These are phyloP conservation scores for Fundulus diaphanus DNA, from an alignment of 2,797 vertebrate species.

Conservation along the genomic window DNA sequence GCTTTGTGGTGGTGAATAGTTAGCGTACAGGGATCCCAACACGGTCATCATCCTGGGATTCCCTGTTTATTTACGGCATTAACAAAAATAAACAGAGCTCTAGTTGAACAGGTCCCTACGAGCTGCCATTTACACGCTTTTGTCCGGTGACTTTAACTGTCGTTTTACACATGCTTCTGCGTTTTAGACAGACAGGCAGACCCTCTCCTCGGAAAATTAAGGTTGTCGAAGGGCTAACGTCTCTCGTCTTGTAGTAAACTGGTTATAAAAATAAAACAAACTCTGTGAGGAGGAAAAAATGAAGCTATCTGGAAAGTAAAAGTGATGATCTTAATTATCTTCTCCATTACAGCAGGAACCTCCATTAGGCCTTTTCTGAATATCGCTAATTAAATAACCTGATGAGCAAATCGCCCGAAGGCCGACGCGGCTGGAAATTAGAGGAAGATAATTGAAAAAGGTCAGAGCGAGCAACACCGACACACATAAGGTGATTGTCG, in stretches of 20 bases:
- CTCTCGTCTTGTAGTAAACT: background rate
- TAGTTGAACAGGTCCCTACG: background rate
- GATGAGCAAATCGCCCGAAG: constrained; percentile 5
- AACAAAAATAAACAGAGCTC: background rate
- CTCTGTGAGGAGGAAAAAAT: background rate
- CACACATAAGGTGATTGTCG: constrained; percentile 34
- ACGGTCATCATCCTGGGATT: constrained; percentile 56
- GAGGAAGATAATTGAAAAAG: constrained; percentile 4
- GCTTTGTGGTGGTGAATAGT: constrained; percentile 67
- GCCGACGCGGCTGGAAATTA: background rate
- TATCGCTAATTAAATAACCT: constrained; percentile 1
- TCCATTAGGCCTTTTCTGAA: background rate
- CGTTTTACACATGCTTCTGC: no score
- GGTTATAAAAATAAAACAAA: background rate
- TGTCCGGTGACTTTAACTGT: no score
- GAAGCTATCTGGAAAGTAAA: background rate
- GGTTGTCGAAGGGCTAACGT: background rate
- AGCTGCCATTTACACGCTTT: background rate
- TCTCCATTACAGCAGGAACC: constrained; percentile 9
- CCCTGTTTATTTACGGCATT: constrained; percentile 52
- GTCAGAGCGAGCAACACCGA: constrained; percentile 38
- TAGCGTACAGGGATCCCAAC: constrained; percentile 56
- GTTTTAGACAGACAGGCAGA: background rate
- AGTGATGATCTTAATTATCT: background rate
- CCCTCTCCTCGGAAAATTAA: background rate